Percentiles rank a stretch among this genome's conserved stretches.
Conservation (phyloP, 2,888 invertebrate species). For the Watsonalla binaria region DNA sequence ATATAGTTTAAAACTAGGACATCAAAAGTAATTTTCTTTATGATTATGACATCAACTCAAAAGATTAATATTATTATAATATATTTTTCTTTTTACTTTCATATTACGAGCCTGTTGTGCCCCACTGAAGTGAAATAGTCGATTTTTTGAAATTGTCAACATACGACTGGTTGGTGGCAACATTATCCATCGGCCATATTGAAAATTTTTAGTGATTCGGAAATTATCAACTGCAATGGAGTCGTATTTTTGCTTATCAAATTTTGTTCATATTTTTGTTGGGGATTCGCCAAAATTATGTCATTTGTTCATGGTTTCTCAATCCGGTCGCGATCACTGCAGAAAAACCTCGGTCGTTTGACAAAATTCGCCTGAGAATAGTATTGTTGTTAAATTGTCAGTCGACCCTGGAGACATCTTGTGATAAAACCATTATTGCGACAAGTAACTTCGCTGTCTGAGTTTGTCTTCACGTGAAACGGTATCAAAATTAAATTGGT, state of each 20-base stretch:
- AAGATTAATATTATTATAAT: no score
- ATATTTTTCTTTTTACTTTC: no score
- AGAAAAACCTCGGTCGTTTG: slow-evolving; percentile 73
- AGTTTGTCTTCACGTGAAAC: slow-evolving; percentile 68
- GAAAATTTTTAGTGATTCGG: slow-evolving; percentile 60
- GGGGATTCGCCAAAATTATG: slow-evolving; percentile 75
- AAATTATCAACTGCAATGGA: slow-evolving; percentile 77
- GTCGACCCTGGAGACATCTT: slow-evolving; percentile 78
- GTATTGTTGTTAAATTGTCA: slow-evolving; percentile 59
- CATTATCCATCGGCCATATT: slow-evolving; percentile 57
- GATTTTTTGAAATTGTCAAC: background rate
- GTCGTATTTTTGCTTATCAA: slow-evolving; percentile 74
- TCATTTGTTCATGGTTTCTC: slow-evolving; percentile 69
- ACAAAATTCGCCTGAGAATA: slow-evolving; percentile 65
- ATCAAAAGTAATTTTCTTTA: no score
- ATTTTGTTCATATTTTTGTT: slow-evolving; percentile 68
- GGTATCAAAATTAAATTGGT: slow-evolving; percentile 64
- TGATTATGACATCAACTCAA: no score
- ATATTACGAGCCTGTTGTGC: no score
- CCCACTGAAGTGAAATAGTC: background rate
- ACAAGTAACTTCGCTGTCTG: slow-evolving; percentile 55
- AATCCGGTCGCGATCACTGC: slow-evolving; percentile 66
- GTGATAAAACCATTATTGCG: slow-evolving; percentile 67
- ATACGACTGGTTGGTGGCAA: slow-evolving; percentile 24
- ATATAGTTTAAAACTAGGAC: no score